A percentile compares a stretch with the other conserved stretches of the same genome.
phyloP scores from a whole-genome alignment of 2,888 invertebrate genomes.

The Gastrophysa polygoni region DNA sequence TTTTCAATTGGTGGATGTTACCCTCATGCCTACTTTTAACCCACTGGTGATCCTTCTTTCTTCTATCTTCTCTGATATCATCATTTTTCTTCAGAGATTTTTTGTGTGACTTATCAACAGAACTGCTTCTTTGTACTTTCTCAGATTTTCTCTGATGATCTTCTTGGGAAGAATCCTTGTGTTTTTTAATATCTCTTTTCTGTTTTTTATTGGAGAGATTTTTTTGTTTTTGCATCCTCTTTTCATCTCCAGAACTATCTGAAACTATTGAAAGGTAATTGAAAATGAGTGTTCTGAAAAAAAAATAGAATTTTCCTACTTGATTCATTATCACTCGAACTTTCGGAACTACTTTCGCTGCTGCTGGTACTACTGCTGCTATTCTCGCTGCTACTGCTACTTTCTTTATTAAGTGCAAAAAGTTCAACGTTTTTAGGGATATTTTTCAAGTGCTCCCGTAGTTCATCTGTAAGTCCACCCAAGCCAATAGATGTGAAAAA shows the following conservation, averaged over 20 bases:
- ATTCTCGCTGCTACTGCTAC: constrained; percentile 35
- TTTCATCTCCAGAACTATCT: constrained; percentile 45
- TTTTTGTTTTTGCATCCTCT: constrained; percentile 33
- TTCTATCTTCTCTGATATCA: constrained; percentile 18
- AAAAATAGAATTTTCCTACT: too few species aligned
- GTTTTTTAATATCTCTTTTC: constrained; percentile 20
- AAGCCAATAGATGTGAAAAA: constrained; percentile 97
- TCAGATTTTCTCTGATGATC: constrained; percentile 26
- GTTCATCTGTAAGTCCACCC: constrained; percentile 93
- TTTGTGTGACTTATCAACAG: constrained; percentile 10
- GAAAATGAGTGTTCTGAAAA: too few species aligned
- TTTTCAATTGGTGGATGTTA: constrained; percentile 36
- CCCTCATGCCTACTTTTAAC: constrained; percentile 41
- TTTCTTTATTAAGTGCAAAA: constrained; percentile 42
- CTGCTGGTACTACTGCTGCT: constrained; percentile 33
- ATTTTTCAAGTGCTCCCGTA: constrained; percentile 49
- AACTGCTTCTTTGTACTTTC: constrained; percentile 14
- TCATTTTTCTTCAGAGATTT: constrained; percentile 10
- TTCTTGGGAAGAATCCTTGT: constrained; percentile 13
- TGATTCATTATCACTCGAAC: constrained; percentile 19
- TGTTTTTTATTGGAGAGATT: constrained; percentile 21
- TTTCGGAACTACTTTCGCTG: constrained; percentile 20
- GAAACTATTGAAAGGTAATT: constrained; percentile 12
- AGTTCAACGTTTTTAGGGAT: constrained; percentile 40
- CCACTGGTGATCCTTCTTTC: constrained; percentile 37